Evolutionary conservation across 1,140 invertebrate genomes (phyloP).

Genomic region (Zophobas atratus): DNA sequence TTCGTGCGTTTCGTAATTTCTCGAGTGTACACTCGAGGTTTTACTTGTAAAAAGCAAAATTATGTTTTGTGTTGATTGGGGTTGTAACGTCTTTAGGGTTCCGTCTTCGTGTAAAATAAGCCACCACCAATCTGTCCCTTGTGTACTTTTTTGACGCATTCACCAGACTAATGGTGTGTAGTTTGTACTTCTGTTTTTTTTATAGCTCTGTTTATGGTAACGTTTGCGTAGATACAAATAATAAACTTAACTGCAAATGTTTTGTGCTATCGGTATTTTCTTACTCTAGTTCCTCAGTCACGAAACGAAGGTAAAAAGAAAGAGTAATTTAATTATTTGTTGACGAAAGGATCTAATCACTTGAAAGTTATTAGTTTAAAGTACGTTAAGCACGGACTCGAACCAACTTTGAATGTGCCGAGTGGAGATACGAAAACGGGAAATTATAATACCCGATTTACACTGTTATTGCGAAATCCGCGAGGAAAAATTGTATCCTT

Average conservation of each 20-base stretch:
- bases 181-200: slow-evolving; percentile 45
- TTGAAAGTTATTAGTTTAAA: too few relatives aligned
- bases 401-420: too few relatives aligned
- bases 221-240: slow-evolving; percentile 40
- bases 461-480: too few relatives aligned
- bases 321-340: slow-evolving; percentile 19
- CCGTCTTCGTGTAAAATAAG: slow-evolving; percentile 45
- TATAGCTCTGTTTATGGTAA: slow-evolving; percentile 42
- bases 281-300: slow-evolving; percentile 1
- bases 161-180: slow-evolving; percentile 39
- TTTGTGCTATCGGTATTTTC: slow-evolving; percentile 24
- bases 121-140: slow-evolving; percentile 43
- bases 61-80: slow-evolving; percentile 35
- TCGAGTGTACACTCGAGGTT: not conserved
- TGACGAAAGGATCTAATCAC: not conserved
- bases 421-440: too few relatives aligned
- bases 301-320: not conserved
- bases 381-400: too few relatives aligned
- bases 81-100: slow-evolving; percentile 27
- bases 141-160: slow-evolving; percentile 42
- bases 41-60: slow-evolving; percentile 27
- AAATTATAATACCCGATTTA: too few relatives aligned
- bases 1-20: too few relatives aligned
- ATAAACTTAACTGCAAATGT: slow-evolving; percentile 27
- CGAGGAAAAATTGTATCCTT: too few relatives aligned